Evolutionary conservation across 1,140 invertebrate genomes (phyloP).

Genomic region (Euwallacea similis): DNA sequence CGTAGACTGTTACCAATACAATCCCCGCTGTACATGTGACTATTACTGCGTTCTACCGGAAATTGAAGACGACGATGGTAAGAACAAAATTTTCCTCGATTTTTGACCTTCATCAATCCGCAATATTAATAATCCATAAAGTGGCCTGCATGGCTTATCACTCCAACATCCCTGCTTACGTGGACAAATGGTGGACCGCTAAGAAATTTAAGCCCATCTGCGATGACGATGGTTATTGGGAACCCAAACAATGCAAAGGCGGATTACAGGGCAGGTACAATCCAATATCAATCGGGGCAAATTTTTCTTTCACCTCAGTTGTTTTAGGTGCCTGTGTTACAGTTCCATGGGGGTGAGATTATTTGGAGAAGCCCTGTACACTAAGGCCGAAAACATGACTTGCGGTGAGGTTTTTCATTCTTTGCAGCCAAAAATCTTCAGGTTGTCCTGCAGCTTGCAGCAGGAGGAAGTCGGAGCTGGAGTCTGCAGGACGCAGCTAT

Average conservation of each 20-base stretch:
- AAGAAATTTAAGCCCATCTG: constrained; percentile 55
- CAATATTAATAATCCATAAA: neutral
- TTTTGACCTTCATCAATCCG: neutral
- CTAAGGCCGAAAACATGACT: constrained; percentile 37
- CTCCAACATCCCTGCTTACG: constrained; percentile 26
- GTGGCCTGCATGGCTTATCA: constrained; percentile 40
- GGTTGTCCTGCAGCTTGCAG: constrained; percentile 56
- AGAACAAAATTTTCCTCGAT: neutral
- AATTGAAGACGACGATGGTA: constrained; percentile 6
- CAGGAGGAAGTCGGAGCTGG: constrained; percentile 57
- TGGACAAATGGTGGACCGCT: constrained; percentile 30
- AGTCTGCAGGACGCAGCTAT: constrained; percentile 45
- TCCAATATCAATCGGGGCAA: neutral
- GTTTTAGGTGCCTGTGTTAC: constrained; percentile 36
- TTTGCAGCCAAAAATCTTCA: neutral
- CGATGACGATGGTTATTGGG: constrained; percentile 57
- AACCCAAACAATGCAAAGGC: constrained; percentile 62
- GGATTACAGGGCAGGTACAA: constrained; percentile 59
- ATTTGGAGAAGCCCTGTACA: constrained; percentile 35
- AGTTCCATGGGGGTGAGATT: constrained; percentile 30
- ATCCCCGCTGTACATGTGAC: constrained; percentile 11
- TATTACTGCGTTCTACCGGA: constrained; percentile 24
- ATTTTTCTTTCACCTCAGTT: neutral
- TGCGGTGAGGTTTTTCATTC: constrained; percentile 27
- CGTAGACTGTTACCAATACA: constrained; percentile 9